A percentile compares a stretch with the other conserved stretches of the same genome.
phyloP scores from a whole-genome alignment of 2,888 invertebrate genomes.

The Dermolepida albohirtum region DNA sequence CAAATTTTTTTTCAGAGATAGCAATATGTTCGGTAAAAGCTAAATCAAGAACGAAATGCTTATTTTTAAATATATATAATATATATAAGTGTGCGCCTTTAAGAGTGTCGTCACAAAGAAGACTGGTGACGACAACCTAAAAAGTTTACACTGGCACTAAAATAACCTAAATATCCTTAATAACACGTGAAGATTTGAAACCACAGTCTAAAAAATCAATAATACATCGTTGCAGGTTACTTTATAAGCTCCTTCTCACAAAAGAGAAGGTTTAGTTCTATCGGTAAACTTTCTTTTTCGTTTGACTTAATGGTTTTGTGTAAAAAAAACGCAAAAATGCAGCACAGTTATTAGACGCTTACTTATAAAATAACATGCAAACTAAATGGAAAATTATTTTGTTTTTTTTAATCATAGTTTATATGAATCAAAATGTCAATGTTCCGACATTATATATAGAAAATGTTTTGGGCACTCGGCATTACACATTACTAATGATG shows the following conservation, averaged over 20 bases:
- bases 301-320: conserved; percentile 1
- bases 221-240: conserved; percentile 48
- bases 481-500: conserved; percentile 52
- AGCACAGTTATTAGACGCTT: conserved; percentile 36
- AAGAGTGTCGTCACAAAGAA: conserved; percentile 27
- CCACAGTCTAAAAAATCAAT: conserved; percentile 60
- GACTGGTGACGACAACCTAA: conserved; percentile 44
- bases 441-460: conserved; percentile 2
- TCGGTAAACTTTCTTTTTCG: conserved; percentile 1
- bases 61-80: conserved; percentile 49
- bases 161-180: conserved; percentile 58
- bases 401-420: conserved; percentile 9
- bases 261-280: conserved; percentile 1
- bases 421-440: conserved; percentile 10
- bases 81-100: conserved; percentile 42
- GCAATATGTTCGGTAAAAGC: conserved; percentile 67
- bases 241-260: conserved; percentile 38
- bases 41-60: conserved; percentile 68
- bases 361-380: conserved; percentile 58
- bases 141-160: conserved; percentile 50
- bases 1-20: conserved; percentile 68
- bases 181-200: conserved; percentile 58
- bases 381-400: conserved; percentile 42
- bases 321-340: background rate
- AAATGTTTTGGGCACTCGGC: conserved; percentile 2